Percentiles rank a stretch among this genome's conserved stretches.
These are phyloP conservation scores for Apus apus DNA, from an alignment of 2,113 vertebrate genomes.

Conservation along the genomic window DNA sequence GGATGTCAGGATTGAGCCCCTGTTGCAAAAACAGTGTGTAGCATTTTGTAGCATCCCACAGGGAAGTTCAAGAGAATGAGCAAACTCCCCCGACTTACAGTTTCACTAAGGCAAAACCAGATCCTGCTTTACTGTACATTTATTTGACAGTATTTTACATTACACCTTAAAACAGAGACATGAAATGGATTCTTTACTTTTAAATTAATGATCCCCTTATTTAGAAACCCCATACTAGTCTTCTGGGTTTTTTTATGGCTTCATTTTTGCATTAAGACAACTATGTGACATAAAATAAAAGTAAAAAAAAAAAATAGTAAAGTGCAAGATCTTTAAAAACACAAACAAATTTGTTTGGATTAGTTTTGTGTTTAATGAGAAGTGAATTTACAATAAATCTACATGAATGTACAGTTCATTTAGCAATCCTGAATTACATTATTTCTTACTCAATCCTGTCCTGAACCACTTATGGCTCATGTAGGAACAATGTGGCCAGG, in stretches of 20 bases:
- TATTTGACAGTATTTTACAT: constrained; percentile 60
- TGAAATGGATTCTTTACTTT: constrained; percentile 63
- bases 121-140: constrained; percentile 10
- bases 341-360: constrained; percentile 57
- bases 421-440: neutral
- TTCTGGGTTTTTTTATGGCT: constrained; percentile 74
- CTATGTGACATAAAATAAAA: constrained; percentile 73
- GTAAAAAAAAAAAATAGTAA: constrained; percentile 46
- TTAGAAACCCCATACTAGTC: constrained; percentile 58
- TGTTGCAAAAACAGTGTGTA: neutral
- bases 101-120: constrained; percentile 49
- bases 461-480: constrained; percentile 2
- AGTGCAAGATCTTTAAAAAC: constrained; percentile 76
- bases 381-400: constrained; percentile 44
- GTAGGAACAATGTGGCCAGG: neutral
- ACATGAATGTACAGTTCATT: constrained; percentile 50
- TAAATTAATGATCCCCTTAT: constrained; percentile 69
- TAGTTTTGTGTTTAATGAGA: constrained; percentile 50
- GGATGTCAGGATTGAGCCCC: neutral
- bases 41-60: neutral
- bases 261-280: constrained; percentile 74
- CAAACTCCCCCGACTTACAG: neutral
- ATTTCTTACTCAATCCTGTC: neutral
- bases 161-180: constrained; percentile 58
- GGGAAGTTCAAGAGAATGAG: neutral